Base-by-base conservation (phyloP, 2,888 invertebrate genomes). In the Callyntrura sp. region DNA sequence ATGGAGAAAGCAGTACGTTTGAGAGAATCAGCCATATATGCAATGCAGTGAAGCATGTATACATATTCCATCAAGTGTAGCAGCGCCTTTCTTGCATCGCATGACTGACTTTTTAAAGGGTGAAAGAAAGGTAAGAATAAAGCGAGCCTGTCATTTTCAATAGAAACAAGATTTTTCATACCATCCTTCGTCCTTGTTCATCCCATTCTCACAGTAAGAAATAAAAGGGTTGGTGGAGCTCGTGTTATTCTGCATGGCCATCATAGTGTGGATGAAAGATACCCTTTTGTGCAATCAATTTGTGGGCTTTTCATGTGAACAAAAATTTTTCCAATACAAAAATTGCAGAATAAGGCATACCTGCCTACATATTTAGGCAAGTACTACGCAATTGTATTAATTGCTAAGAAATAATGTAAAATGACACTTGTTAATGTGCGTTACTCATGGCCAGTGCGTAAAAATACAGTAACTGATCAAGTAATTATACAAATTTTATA, bases 161-260 rank as follows among this genome's bases (percentile, higher is more conserved):
- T 83, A 86, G 68, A 65, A 86, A 86, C 86, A 79, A 86, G 79
- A 86, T 86, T 86, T 86, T 86, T 85, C 76, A 76, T 73, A 60
- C n/a, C n/a, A n/a, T n/a, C n/a, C n/a, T n/a, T n/a, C n/a, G n/a
- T n/a, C n/a, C n/a, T n/a, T n/a, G n/a, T n/a, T n/a, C n/a, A n/a
- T n/a, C n/a, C n/a, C n/a, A n/a, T n/a, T n/a, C n/a, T n/a, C n/a
- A n/a, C n/a, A n/a, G n/a, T n/a, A n/a, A n/a, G n/a, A n/a, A n/a
- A n/a, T n/a, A n/a, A n/a, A n/a, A n/a, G n/a, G n/a, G n/a, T n/a
- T 51, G 51, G 5, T 14, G 51, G 1, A 35, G 35, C 35, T 4
- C 35, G 2, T 35, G 6, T 35, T 35, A 35, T 35, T 35, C 35
- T 6, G 6, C 35, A 35, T 35, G 3, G 35, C 35, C 35, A 35